Evolutionary conservation across 1,140 invertebrate genomes (phyloP).

Genomic region (Tribolium madens): DNA sequence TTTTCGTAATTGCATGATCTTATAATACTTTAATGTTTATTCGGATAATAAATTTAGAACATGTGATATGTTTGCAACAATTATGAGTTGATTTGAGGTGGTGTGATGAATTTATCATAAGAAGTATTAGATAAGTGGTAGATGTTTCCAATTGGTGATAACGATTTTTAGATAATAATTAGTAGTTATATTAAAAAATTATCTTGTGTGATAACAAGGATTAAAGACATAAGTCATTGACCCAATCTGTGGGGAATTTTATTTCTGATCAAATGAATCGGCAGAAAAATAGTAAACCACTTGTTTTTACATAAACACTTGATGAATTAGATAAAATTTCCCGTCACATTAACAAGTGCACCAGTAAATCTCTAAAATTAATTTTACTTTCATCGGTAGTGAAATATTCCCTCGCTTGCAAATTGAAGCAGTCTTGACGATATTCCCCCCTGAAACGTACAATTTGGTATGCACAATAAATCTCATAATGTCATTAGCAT

Average conservation of each 20-base stretch:
- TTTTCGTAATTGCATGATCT: neutral
- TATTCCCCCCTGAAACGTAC: constrained; percentile 38
- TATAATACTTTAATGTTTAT: neutral
- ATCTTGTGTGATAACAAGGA: neutral
- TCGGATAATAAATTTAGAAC: neutral
- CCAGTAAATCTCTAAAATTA: neutral
- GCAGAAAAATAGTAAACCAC: too few species aligned
- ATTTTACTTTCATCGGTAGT: neutral
- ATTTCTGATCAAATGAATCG: too few species aligned
- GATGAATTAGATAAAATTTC: too few species aligned
- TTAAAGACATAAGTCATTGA: constrained; percentile 13
- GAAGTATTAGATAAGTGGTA: neutral
- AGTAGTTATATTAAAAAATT: neutral
- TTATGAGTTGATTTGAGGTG: neutral
- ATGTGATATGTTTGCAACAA: neutral
- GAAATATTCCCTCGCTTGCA: constrained; percentile 26
- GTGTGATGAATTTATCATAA: neutral
- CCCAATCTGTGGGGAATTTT: too few species aligned
- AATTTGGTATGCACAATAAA: constrained; percentile 48
- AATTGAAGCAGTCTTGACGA: constrained; percentile 16
- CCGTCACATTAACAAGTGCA: neutral
- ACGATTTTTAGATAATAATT: constrained; percentile 13
- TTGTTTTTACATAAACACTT: too few species aligned
- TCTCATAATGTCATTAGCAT: constrained; percentile 47
- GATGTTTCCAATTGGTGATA: neutral